A percentile compares a stretch with the other conserved stretches of the same genome.
phyloP scores from a whole-genome alignment of 2,888 invertebrate genomes.

The Drosophila fulvimacula region DNA sequence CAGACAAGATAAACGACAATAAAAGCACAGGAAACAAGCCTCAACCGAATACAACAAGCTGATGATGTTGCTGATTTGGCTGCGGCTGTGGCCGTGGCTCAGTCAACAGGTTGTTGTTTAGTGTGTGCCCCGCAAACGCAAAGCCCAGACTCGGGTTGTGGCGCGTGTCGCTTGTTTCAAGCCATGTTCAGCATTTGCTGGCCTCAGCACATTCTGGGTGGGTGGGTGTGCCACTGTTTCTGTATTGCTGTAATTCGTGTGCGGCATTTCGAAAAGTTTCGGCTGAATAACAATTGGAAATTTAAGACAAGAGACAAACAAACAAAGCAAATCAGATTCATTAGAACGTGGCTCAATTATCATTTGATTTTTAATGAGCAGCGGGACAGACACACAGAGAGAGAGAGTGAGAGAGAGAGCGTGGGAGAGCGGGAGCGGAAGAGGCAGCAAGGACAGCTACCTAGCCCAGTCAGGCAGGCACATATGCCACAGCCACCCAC shows the following conservation, averaged over 20 bases:
- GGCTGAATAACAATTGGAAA: constrained; percentile 5
- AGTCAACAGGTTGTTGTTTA: constrained; percentile 54
- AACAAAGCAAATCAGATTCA: constrained; percentile 5
- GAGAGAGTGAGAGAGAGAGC: neutral
- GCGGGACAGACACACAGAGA: neutral
- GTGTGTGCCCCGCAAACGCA: neutral
- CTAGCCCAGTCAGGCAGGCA: neutral
- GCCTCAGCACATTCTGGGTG: constrained; percentile 22
- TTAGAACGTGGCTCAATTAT: constrained; percentile 6
- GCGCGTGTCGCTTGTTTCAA: constrained; percentile 41
- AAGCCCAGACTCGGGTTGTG: constrained; percentile 20
- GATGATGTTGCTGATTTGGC: constrained; percentile 13
- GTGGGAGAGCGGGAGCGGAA: neutral
- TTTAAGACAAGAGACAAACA: constrained; percentile 5
- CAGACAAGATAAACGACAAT: constrained; percentile 58
- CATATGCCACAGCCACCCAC: neutral
- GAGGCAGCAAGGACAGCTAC: neutral
- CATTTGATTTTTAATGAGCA: constrained; percentile 3
- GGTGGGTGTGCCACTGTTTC: neutral
- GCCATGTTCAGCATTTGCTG: constrained; percentile 40
- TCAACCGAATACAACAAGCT: constrained; percentile 29
- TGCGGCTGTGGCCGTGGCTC: constrained; percentile 15
- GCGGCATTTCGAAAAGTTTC: neutral
- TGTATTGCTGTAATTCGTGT: neutral
- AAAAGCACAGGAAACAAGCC: constrained; percentile 48